Evolutionary conservation across 37 sponge, comb jelly and placozoan genomes (phyloP), one percentile per base, ranked within the genome.

Genomic region (Chondrosia reniformis): DNA sequence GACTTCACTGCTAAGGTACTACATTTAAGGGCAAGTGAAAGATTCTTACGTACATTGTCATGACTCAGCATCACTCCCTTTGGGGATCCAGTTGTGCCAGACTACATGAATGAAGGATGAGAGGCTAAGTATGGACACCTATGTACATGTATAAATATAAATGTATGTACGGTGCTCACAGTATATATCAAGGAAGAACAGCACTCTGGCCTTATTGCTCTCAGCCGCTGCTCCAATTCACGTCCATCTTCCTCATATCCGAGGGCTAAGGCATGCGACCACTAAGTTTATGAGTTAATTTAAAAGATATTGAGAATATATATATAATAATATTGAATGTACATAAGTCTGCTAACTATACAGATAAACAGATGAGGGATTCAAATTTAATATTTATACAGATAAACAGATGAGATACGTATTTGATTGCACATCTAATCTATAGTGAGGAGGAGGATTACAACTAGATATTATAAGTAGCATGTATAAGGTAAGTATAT

Each of bases 51-150:
- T 15, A 96, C 97, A 87, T 96, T 96, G 63, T 96, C 97, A 83
- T 96, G 97, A 59, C 95, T 93, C 46, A 96, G 56, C 94, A 96
- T 90, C 1, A 85, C 97, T 65, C 97, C 97, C 55, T 96, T 93
- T 2, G 97, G 78, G n/a, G 39, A 67, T 0, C 94, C 94, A 67
- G 94, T 87, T 32, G 94, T 93, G 3, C 94, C 96, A 42, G 94
- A 95, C 91, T 91, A 33, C 52, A 49, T 0, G 79, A 33, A 4
- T 9, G 62, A 28, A 27, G 0, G 78, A 1, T 36, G 37, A 55
- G 33, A 17, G 55, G 19, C 31, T 27, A 37, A 22, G 31, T 17
- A 3, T 41, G 5, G 57, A 25, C 22, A 13, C 31, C 39, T 36
- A 76, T 32, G 34, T 32, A 76, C 30, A 76, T 4, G 3, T 54